Evolutionary conservation across 2,113 vertebrate species (phyloP).

Genomic region (Tyrannus savana): DNA sequence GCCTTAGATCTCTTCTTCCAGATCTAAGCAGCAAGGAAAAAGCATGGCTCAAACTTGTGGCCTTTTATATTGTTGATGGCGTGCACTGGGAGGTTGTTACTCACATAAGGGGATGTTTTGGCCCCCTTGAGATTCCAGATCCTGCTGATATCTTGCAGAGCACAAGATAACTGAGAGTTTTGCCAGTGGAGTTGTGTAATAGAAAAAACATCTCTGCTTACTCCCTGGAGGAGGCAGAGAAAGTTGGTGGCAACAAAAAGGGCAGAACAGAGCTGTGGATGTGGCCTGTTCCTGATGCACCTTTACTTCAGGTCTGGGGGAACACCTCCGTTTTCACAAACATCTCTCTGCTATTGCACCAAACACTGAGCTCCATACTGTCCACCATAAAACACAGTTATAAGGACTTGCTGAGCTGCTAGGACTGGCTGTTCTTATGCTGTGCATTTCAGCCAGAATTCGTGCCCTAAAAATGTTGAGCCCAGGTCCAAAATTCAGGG

Average conservation of each 20-base stretch:
- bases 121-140: not conserved
- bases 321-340: not conserved
- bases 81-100: not conserved
- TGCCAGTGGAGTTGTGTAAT: not conserved
- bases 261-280: not conserved
- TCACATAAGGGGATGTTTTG: not conserved
- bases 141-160: not conserved
- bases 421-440: not conserved
- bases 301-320: not conserved
- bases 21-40: not conserved
- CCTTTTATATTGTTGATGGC: not conserved
- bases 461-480: not conserved
- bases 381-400: not conserved
- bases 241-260: not conserved
- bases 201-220: not conserved
- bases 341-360: not conserved
- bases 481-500: not conserved
- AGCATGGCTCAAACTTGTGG: not conserved
- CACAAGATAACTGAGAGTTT: not conserved
- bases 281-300: not conserved
- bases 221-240: not conserved
- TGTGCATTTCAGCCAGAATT: not conserved
- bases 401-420: not conserved
- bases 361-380: not conserved
- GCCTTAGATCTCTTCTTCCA: not conserved